These are phyloP conservation scores for Callopanchax toddi DNA, from an alignment of 2,113 vertebrate genomes.

Conservation along the genomic window DNA sequence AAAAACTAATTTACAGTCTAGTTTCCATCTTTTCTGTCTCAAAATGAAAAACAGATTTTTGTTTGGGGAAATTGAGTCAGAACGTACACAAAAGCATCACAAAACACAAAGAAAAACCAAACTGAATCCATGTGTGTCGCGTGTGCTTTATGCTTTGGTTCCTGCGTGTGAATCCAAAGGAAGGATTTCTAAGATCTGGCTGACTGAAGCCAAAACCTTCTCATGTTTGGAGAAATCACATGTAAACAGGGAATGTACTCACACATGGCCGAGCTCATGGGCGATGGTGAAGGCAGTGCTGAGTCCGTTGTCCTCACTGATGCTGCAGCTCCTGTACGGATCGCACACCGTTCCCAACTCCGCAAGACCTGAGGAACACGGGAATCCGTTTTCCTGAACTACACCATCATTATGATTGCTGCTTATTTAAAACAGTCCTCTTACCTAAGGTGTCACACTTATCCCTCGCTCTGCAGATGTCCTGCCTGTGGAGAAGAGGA, in stretches of 20 bases:
- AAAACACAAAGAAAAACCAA: background rate
- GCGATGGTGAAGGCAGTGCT: conserved; percentile 98
- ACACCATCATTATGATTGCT: background rate
- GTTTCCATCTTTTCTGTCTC: background rate
- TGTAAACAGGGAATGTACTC: conserved; percentile 71
- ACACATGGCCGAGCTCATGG: conserved; percentile 98
- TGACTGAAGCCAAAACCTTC: conserved; percentile 1
- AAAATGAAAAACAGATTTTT: conserved; percentile 7
- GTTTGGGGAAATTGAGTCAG: background rate
- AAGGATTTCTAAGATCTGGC: conserved; percentile 13
- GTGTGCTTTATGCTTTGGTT: conserved; percentile 8
- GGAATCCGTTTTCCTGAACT: background rate
- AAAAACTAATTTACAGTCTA: background rate
- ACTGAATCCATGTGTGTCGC: background rate
- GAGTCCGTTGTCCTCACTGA: conserved; percentile 95
- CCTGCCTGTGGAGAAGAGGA: conserved; percentile 86
- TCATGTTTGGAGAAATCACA: background rate
- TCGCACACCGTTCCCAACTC: conserved; percentile 97
- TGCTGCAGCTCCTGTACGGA: conserved; percentile 95
- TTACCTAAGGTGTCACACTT: conserved; percentile 98
- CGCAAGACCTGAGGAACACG: conserved; percentile 85
- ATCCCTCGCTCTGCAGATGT: conserved; percentile 97
- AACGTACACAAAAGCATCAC: background rate
- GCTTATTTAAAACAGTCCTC: conserved; percentile 34
- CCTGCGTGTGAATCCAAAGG: conserved; percentile 31